phyloP scores from a whole-genome alignment of 2,113 vertebrate species.

The Alethe castanea region DNA sequence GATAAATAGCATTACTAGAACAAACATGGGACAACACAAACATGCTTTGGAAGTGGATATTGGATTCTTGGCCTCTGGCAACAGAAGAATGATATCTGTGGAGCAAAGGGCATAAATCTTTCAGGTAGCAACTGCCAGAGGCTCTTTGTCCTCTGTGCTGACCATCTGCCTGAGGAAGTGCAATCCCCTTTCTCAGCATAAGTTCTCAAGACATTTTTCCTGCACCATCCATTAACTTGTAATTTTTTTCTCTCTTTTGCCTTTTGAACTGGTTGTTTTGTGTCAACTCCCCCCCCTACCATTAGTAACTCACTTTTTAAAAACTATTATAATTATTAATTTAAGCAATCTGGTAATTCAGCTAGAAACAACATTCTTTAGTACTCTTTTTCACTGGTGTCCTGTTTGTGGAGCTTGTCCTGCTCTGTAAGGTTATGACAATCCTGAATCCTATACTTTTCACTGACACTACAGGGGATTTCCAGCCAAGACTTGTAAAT shows the following conservation, averaged over 20 bases:
- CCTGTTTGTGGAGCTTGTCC: background rate
- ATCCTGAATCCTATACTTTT: background rate
- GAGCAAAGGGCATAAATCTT: background rate
- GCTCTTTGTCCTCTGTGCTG: background rate
- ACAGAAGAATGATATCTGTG: background rate
- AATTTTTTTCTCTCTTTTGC: background rate
- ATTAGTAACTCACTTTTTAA: background rate
- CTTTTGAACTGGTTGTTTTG: background rate
- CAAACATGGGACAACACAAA: background rate
- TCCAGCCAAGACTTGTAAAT: background rate
- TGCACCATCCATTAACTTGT: background rate
- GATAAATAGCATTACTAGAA: background rate
- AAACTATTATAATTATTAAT: background rate
- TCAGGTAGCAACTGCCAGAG: background rate
- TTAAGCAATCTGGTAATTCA: background rate
- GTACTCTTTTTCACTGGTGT: background rate
- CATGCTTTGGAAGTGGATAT: background rate
- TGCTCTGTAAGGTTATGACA: background rate
- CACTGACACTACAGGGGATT: background rate
- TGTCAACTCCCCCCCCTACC: fast-evolving
- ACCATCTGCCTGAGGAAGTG: background rate
- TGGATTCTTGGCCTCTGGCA: background rate
- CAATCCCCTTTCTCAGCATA: background rate
- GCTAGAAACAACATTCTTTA: background rate
- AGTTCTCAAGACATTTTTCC: background rate